Conservation (phyloP, 2,888 invertebrate species). For the Diarsia brunnea region DNA sequence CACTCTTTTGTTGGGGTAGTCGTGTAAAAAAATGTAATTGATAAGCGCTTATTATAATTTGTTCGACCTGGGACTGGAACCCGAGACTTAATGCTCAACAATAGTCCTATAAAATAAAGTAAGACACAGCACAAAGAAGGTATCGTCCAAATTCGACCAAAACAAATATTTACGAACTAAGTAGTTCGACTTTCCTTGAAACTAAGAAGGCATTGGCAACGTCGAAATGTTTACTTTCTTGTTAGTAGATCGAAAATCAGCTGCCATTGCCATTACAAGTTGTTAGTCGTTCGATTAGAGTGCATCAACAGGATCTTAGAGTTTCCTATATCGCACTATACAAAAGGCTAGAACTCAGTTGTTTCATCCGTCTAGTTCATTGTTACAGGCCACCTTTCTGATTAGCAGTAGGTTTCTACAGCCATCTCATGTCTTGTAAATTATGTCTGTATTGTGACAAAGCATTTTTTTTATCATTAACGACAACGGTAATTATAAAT, state of each 20-base stretch:
- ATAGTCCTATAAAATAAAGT: background rate
- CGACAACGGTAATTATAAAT: background rate
- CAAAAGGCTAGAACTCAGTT: background rate
- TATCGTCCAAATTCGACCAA: background rate
- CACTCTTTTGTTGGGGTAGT: no score
- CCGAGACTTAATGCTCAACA: background rate
- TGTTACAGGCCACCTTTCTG: background rate
- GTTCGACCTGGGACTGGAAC: background rate
- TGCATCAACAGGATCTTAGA: background rate
- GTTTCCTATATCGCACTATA: background rate
- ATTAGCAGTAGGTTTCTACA: background rate
- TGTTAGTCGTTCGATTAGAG: background rate
- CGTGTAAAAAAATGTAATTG: no score
- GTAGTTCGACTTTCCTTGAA: background rate
- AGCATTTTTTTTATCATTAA: background rate
- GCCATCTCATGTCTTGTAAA: background rate
- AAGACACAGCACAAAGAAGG: background rate
- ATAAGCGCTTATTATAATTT: background rate
- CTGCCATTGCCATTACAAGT: constrained; percentile 1
- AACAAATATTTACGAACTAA: background rate
- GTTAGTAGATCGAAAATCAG: background rate
- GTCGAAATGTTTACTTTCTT: background rate
- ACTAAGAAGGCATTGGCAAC: background rate
- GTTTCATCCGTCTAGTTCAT: background rate
- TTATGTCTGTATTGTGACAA: constrained; percentile 2